phyloP scores from a whole-genome alignment of 1,140 invertebrate species.

The Pectinophora gossypiella region DNA sequence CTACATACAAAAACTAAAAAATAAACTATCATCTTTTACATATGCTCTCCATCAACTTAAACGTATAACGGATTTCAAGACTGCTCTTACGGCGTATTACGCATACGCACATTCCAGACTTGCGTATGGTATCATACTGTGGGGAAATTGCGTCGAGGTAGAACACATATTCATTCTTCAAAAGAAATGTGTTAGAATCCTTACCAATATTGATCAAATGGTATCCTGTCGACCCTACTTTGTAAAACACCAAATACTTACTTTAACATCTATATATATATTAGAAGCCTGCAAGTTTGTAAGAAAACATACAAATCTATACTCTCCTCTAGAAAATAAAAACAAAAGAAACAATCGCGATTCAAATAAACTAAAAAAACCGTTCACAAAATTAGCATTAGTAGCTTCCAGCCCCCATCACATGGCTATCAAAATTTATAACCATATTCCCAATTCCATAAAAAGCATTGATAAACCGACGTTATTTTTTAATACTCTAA shows the following conservation, averaged over 20 bases:
- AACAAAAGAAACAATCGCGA: constrained; percentile 4
- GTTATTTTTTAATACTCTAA: neutral
- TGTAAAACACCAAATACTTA: constrained; percentile 3
- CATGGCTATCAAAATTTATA: constrained; percentile 5
- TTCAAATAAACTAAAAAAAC: neutral
- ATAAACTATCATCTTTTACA: constrained; percentile 4
- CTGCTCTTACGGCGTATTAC: constrained; percentile 5
- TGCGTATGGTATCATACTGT: constrained; percentile 5
- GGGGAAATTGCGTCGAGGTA: constrained; percentile 1
- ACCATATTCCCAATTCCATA: constrained; percentile 2
- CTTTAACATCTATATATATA: constrained; percentile 5
- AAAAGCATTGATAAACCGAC: neutral
- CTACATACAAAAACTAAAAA: constrained; percentile 1
- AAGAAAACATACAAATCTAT: constrained; percentile 6
- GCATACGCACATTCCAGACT: constrained; percentile 5
- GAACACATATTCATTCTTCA: constrained; percentile 4
- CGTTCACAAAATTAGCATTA: constrained; percentile 5
- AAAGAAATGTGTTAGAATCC: constrained; percentile 8
- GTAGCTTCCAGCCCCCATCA: neutral
- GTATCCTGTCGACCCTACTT: constrained; percentile 4
- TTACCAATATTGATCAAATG: constrained; percentile 8
- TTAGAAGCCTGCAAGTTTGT: constrained; percentile 7
- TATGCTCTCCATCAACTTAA: constrained; percentile 3
- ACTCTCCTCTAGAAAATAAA: neutral
- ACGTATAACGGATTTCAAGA: neutral